phyloP scores from a whole-genome alignment of 2,113 vertebrate species.

The Ceyx cyanopectus region DNA sequence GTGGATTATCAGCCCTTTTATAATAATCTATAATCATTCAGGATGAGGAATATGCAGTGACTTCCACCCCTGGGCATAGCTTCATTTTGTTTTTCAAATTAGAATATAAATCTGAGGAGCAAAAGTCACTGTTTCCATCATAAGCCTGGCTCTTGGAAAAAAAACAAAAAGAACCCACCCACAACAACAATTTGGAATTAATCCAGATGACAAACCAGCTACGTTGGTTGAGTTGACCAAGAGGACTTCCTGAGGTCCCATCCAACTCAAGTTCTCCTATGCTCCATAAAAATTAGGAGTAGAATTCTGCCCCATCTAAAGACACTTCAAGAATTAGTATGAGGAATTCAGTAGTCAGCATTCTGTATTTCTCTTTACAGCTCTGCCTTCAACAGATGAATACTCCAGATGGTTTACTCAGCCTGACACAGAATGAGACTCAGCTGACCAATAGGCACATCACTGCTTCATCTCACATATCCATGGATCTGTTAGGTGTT shows the following conservation, averaged over 20 bases:
- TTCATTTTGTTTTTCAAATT: too few species aligned
- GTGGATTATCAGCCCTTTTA: neutral
- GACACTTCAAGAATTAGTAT: neutral
- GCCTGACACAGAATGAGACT: neutral
- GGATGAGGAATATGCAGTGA: neutral
- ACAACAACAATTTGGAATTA: neutral
- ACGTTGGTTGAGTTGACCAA: neutral
- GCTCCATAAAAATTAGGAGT: neutral
- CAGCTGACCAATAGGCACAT: neutral
- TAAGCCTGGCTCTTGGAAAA: neutral
- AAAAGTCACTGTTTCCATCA: neutral
- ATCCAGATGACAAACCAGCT: neutral
- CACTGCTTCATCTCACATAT: neutral
- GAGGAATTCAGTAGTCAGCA: neutral
- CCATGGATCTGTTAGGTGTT: too few species aligned
- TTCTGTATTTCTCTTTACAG: neutral
- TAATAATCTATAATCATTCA: neutral
- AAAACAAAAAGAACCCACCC: neutral
- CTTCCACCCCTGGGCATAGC: neutral
- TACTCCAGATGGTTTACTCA: neutral
- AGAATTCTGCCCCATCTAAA: neutral
- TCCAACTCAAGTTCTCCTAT: neutral
- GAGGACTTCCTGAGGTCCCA: neutral
- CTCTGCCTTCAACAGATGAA: neutral
- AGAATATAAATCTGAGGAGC: too few species aligned